These are phyloP conservation scores for Whitmania pigra DNA, from an alignment of 1,140 invertebrate genomes.

Conservation along the genomic window DNA sequence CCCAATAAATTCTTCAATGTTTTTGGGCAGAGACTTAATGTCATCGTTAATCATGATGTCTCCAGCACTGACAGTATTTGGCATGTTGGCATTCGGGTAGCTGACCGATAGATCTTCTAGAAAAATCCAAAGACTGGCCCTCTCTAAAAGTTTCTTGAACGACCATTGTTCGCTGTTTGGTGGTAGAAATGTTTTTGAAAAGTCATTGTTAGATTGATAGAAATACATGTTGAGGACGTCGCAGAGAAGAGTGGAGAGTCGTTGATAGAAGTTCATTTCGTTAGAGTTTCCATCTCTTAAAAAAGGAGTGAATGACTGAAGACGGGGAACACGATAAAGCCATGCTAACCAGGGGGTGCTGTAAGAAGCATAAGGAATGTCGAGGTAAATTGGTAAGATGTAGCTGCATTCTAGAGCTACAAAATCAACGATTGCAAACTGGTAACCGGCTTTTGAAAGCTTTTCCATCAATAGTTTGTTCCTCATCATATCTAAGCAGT, in stretches of 20 bases:
- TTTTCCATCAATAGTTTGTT: background rate
- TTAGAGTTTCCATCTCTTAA: background rate
- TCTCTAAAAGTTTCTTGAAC: background rate
- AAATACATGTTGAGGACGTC: background rate
- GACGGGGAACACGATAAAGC: background rate
- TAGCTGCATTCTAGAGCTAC: background rate
- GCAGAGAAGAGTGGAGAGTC: background rate
- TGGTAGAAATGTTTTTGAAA: background rate
- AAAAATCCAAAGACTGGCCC: constrained; percentile 3
- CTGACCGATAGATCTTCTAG: constrained; percentile 4
- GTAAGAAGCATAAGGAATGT: background rate
- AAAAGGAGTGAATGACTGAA: background rate
- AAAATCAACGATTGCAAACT: constrained; percentile 10
- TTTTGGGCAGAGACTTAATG: background rate
- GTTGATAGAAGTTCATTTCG: constrained; percentile 3
- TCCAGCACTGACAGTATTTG: constrained; percentile 1
- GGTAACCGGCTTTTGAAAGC: background rate
- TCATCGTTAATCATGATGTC: constrained; percentile 2
- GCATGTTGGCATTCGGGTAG: constrained; percentile 2
- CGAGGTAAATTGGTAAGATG: background rate
- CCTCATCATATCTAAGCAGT: background rate
- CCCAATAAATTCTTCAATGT: background rate
- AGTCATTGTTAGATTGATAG: background rate
- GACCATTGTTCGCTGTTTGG: background rate
- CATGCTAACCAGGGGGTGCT: background rate